Conservation (phyloP, 1,140 invertebrate species). For the Drosophila setifemur region DNA sequence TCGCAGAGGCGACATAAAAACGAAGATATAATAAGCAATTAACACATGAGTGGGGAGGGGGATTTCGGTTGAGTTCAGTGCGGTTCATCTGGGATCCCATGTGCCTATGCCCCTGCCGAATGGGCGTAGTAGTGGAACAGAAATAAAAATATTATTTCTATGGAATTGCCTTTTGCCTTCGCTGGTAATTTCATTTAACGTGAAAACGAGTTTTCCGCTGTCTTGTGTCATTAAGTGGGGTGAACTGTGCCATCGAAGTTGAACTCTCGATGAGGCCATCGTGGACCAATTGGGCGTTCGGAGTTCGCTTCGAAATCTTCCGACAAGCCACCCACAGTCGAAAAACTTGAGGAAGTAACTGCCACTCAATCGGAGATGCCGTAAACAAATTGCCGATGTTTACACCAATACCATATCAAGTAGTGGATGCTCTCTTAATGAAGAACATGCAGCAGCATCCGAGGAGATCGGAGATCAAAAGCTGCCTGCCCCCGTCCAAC, state of each 20-base stretch:
- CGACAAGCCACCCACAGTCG: conserved; percentile 10
- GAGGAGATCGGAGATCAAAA: conserved; percentile 59
- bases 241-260: conserved; percentile 34
- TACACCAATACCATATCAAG: conserved; percentile 37
- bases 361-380: conserved; percentile 37
- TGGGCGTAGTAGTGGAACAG: conserved; percentile 32
- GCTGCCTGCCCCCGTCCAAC: conserved; percentile 33
- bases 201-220: conserved; percentile 64
- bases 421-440: conserved; percentile 33
- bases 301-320: neutral
- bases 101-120: conserved; percentile 10
- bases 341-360: conserved; percentile 28
- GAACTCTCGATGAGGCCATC: conserved; percentile 44
- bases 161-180: conserved; percentile 60
- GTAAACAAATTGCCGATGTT: conserved; percentile 63
- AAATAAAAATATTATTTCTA: conserved; percentile 61
- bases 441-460: conserved; percentile 32
- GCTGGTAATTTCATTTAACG: conserved; percentile 76
- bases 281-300: conserved; percentile 56
- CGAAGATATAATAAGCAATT: conserved; percentile 80
- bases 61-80: neutral
- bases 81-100: conserved; percentile 30
- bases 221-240: conserved; percentile 51
- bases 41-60: conserved; percentile 57
- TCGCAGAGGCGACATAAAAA: conserved; percentile 70